These are phyloP conservation scores for Tipula lateralis DNA, from an alignment of 2,888 invertebrate genomes.

Conservation along the genomic window DNA sequence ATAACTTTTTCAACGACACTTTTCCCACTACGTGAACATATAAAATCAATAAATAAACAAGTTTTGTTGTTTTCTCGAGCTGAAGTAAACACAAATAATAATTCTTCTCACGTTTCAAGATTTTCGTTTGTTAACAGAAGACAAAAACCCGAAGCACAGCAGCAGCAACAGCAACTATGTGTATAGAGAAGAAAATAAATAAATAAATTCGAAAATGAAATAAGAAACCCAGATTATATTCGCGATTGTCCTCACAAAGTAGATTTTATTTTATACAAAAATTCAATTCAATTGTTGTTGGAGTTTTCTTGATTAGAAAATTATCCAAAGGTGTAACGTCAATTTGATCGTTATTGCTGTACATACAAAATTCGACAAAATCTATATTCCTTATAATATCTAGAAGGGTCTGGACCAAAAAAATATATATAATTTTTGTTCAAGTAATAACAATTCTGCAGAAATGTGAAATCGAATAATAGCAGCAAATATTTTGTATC, in stretches of 20 bases:
- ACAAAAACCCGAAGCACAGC: not conserved
- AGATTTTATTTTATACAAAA: not conserved
- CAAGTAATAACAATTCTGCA: not conserved
- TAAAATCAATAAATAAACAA: constrained; percentile 11
- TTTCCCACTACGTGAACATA: not conserved
- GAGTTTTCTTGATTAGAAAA: not conserved
- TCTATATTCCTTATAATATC: not conserved
- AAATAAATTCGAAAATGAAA: not conserved
- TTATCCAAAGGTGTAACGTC: constrained; percentile 11
- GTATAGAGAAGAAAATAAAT: not conserved
- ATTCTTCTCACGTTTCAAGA: not conserved
- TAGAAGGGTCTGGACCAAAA: not conserved
- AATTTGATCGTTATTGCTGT: not conserved
- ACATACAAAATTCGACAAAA: not conserved
- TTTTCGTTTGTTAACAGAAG: not conserved
- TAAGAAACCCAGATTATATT: not conserved
- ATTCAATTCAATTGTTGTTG: not conserved
- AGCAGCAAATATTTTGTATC: not conserved
- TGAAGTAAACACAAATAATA: not conserved
- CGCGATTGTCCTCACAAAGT: constrained; percentile 19
- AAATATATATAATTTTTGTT: not conserved
- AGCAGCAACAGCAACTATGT: not conserved
- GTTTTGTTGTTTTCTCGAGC: not conserved
- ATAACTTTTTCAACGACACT: not conserved
- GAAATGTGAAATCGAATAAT: not conserved